Base-by-base conservation (phyloP, 92 coral and sea anemone genomes). In the Paramuricea clavata region DNA sequence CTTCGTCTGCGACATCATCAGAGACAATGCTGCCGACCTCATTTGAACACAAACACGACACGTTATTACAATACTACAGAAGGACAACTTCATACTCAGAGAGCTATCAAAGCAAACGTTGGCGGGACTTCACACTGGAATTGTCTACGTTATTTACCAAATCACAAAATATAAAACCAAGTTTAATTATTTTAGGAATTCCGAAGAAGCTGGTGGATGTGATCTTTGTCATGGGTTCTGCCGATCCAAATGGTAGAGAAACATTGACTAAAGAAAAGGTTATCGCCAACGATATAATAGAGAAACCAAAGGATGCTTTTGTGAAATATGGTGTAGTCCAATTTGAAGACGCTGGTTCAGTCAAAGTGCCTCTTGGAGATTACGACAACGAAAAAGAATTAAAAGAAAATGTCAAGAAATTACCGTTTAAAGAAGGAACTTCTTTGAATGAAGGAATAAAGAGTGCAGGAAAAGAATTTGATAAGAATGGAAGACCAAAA, bases 281-380 rank as follows among this genome's bases (percentile, higher is more conserved):
- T 49, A 82, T 88, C 7, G 47, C 62, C 12, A 82, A 88, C 64
- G 73, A 85, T 17, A 75, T 88, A 70, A 56, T 88, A 34, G 91
- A 82, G 12, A 16, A 39, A 5, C 81, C 85, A 49, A 97, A 97
- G 49, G 86, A 87, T 41, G 77, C 75, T 9, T 86, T 93, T 49
- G 90, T 92, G 12, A 85, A 85, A 61, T 95, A 95, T 89, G 92
- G 95, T 39, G 85, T 95, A 41, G 81, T 95, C 17, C 90, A 95
- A 21, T 94, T 87, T 61, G 95, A 94, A 8, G 86, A 80, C 19
- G 82, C 89, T 6, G 93, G 90, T 11, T 85, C 25, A 36, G 89
- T 89, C 1, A 92, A 85, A 62, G 76, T 94, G 12, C 86, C 94
- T n/a, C 90, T 95, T 81, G 78, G 91, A 50, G 91, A 91, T 33